phyloP scores from a whole-genome alignment of 2,797 vertebrate species.

The Poeciliopsis presidionis region DNA sequence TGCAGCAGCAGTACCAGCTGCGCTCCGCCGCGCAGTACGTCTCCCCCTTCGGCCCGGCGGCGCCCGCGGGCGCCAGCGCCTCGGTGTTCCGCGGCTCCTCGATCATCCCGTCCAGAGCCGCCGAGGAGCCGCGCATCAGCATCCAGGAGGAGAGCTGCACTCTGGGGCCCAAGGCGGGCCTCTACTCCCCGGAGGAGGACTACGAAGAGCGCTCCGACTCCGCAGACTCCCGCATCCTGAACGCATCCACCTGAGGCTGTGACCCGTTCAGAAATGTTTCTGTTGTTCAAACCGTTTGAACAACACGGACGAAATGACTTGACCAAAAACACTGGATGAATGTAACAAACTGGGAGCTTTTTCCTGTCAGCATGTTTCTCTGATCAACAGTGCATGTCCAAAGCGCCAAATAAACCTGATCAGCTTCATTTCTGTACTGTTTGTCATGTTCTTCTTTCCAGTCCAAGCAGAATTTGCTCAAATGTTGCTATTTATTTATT shows the following conservation, averaged over 20 bases:
- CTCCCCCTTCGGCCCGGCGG: conserved; percentile 87
- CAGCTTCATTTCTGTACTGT: not conserved
- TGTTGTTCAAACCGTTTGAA: conserved; percentile 10
- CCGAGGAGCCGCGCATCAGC: conserved; percentile 89
- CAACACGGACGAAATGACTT: conserved; percentile 21
- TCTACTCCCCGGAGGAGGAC: conserved; percentile 93
- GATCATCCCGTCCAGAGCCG: conserved; percentile 82
- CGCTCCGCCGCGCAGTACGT: conserved; percentile 90
- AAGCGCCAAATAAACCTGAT: conserved; percentile 89
- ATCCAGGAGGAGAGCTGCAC: conserved; percentile 88
- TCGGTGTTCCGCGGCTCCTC: conserved; percentile 89
- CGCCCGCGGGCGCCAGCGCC: conserved; percentile 69
- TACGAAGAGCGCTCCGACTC: conserved; percentile 96
- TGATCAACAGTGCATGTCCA: conserved; percentile 91
- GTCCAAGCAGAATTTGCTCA: not conserved
- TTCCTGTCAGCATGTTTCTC: conserved; percentile 88
- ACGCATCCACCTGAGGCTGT: conserved; percentile 83
- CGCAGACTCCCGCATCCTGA: conserved; percentile 93
- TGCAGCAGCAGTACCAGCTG: conserved; percentile 98
- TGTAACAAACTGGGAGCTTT: conserved; percentile 63
- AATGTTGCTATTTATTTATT: not conserved
- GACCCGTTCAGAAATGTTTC: not conserved
- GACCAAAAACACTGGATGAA: conserved; percentile 50
- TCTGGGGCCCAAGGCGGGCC: conserved; percentile 87
- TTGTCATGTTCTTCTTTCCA: not conserved